phyloP scores from a whole-genome alignment of 2,888 invertebrate genomes.

The Acanthosoma haemorrhoidale region DNA sequence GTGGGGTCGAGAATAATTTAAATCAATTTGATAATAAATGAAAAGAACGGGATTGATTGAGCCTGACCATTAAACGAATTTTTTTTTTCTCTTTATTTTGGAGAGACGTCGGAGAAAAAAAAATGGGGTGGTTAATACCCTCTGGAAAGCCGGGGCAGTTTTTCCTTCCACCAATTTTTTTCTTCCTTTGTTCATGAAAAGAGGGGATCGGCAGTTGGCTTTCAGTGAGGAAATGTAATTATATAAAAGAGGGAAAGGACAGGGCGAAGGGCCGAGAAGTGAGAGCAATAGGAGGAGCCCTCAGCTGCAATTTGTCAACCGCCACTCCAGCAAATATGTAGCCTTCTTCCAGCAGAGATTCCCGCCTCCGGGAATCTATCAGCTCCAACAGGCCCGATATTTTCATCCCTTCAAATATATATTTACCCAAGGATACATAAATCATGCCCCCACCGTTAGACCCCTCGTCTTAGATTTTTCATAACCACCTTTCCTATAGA shows the following conservation, averaged over 20 bases:
- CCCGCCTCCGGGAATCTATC: neutral
- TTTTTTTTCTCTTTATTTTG: neutral
- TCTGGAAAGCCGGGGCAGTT: neutral
- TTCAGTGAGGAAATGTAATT: constrained; percentile 4
- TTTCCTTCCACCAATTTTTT: neutral
- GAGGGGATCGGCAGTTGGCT: neutral
- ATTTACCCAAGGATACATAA: neutral
- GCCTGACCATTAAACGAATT: neutral
- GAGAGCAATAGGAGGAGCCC: neutral
- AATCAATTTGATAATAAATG: neutral
- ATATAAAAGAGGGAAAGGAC: neutral
- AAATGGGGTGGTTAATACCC: neutral
- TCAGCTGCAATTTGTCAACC: constrained; percentile 8
- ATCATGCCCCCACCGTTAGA: too few relatives aligned
- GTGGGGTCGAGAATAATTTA: neutral
- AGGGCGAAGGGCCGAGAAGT: neutral
- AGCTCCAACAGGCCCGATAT: neutral
- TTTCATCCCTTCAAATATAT: neutral
- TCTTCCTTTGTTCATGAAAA: neutral
- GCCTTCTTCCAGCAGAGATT: neutral
- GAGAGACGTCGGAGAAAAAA: neutral
- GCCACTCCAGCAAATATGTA: constrained; percentile 9
- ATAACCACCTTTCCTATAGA: too few relatives aligned
- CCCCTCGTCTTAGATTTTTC: too few relatives aligned
- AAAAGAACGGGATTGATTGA: neutral